Evolutionary conservation across 2,113 vertebrate species (phyloP).

Genomic region (Amphiprion ocellaris): DNA sequence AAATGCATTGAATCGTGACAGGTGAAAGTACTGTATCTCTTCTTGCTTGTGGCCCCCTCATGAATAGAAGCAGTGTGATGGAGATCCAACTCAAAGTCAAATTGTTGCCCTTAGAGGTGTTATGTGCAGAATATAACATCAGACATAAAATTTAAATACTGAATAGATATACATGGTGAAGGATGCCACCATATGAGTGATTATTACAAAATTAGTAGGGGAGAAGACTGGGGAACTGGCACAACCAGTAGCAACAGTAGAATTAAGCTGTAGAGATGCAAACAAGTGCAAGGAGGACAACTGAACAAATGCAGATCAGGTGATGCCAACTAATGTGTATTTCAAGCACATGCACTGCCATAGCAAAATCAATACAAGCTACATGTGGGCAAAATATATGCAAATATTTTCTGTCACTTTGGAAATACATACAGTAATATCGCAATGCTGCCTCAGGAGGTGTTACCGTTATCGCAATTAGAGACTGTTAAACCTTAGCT

Average conservation of each 20-base stretch:
- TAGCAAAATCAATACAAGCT: background rate
- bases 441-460: background rate
- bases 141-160: background rate
- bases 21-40: background rate
- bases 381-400: background rate
- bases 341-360: background rate
- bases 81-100: background rate
- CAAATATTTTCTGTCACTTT: constrained; percentile 15
- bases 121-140: background rate
- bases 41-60: background rate
- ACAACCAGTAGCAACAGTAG: background rate
- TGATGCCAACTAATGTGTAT: background rate
- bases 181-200: constrained; percentile 6
- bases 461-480: constrained; percentile 41
- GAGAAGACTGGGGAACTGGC: background rate
- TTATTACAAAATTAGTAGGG: background rate
- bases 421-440: constrained; percentile 20
- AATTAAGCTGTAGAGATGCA: background rate
- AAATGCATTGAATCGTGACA: background rate
- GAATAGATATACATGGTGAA: constrained; percentile 8
- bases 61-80: background rate
- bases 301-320: constrained; percentile 10
- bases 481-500: constrained; percentile 6
- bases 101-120: background rate
- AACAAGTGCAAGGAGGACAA: background rate